Base-by-base conservation (phyloP, 2,113 vertebrate species). In the Alectura lathami region DNA sequence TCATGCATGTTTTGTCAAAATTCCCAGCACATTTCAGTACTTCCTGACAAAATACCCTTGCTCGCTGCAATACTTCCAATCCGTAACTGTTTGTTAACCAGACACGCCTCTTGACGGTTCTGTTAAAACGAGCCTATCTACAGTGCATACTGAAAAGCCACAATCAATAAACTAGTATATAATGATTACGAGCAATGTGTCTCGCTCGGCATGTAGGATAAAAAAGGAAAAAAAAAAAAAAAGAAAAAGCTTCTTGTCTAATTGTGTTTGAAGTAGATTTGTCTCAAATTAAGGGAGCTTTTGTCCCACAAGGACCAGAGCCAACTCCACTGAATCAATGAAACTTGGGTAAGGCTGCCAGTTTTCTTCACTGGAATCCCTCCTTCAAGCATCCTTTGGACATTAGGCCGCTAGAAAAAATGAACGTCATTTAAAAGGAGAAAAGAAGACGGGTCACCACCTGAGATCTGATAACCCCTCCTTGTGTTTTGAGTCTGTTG, bases 141-240 rank as follows among this genome's bases (percentile, higher is more conserved):
- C 56, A 56, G 47, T 56, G 83, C 94, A 95, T 93, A 82, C 74
- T 92, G 86, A 96, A 91, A 92, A 95, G 73, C 73, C 80, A 53
- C 30, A 4, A 93, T 95, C 94, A 86, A 95, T 96, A 95, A 77
- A 80, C 85, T 12, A 83, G 67, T 86, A 88, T 86, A 74, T 94
- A 95, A 72, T 75, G 89, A 91, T 88, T 89, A 70, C 75, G 79
- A 80, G 63, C 76, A 83, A 88, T 43, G 50, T 4, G 6, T 89
- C 82, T 94, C 77, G 56, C 69, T 93, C 74, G 68, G 36, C 57
- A 16, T 47, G n/a, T 57, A 66, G 45, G n/a, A 38, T 20, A 81
- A 67, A 92, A 94, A 56, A 87, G 11, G 2, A 5, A 18, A 40
- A 48, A 2, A 4, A 30, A 24, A 62, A 4, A 17, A 32, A 47